Evolutionary conservation across 2,888 invertebrate species (phyloP), one percentile per base, ranked within the genome.

Genomic region (Ochropleura plecta): DNA sequence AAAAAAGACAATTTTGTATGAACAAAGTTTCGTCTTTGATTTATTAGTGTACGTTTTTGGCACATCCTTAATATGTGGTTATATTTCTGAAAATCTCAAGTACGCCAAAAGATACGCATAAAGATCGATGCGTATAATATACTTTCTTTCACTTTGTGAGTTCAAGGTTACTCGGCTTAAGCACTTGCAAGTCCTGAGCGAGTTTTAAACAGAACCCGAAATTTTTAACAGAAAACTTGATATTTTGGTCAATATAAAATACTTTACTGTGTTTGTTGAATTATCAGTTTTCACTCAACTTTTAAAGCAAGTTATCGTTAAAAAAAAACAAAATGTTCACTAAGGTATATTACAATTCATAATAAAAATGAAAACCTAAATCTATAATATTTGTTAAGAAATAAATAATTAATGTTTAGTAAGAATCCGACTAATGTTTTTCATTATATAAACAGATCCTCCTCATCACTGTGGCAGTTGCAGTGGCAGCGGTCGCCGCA

Each of bases 221-320:
- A 20, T 40, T 55, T 65, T 48, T 20, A 48, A 5, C 14, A 42
- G 49, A 20, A 5, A 63, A 68, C 68, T 77, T 63, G 55, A 20
- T 46, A 63, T 77, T 76, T 51, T 44, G 44, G 14, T 46, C 20
- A 51, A 46, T 77, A 77, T 76, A 76, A 77, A 76, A 68, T n/a
- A 46, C 12, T 30, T 42, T 20, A 68, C 10, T 68, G 55, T 63
- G 49, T 77, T 77, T n/a, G 5, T 40, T 12, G 0, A 57, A 51
- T 49, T 62, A 77, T 68, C 68, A 77, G 55, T 77, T 18, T 44
- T 20, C n/a, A 18, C n/a, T 40, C 40, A 20, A 10, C 49, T 46
- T 55, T 68, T 0, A 14, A 63, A 46, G 40, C 5, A 46, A 63
- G 14, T 20, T 6, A 75, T 59, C 59, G 5, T 12, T 6, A 64